Evolutionary conservation across 92 coral and sea anemone species (phyloP).

Genomic region (Zoanthus sociatus): DNA sequence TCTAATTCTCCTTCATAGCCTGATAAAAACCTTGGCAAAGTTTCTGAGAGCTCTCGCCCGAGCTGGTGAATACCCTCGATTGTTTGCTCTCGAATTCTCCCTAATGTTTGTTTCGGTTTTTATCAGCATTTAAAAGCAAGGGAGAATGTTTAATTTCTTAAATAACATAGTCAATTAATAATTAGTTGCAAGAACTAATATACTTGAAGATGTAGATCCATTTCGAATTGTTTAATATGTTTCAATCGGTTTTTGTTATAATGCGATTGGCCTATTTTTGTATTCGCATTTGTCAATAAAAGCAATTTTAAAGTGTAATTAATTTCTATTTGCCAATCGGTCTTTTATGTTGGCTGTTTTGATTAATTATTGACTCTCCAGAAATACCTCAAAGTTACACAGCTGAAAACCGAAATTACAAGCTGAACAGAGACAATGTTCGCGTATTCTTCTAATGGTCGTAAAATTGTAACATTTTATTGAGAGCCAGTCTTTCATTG

Average conservation of each 20-base stretch:
- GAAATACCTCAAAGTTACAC: background rate
- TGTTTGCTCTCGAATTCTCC: no score
- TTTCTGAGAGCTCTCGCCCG: no score
- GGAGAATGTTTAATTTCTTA: no score
- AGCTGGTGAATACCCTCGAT: no score
- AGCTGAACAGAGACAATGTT: background rate
- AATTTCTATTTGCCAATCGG: slow-evolving; percentile 4
- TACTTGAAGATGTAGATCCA: background rate
- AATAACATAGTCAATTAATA: no score
- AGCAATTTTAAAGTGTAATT: background rate
- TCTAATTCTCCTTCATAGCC: no score
- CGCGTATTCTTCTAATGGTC: slow-evolving; percentile 2
- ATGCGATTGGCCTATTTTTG: background rate
- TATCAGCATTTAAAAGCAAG: no score
- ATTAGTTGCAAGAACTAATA: background rate
- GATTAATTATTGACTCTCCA: background rate
- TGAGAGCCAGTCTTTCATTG: slow-evolving; percentile 2
- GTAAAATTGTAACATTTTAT: background rate
- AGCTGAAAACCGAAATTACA: slow-evolving; percentile 12
- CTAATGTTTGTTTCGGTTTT: no score
- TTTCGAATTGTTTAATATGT: background rate
- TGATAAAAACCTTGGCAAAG: no score
- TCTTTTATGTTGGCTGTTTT: background rate
- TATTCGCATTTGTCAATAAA: background rate
- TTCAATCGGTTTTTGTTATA: background rate